A percentile compares a stretch with the other conserved stretches of the same genome.
phyloP scores from a whole-genome alignment of 2,888 invertebrate genomes.

The Fragum sueziense region DNA sequence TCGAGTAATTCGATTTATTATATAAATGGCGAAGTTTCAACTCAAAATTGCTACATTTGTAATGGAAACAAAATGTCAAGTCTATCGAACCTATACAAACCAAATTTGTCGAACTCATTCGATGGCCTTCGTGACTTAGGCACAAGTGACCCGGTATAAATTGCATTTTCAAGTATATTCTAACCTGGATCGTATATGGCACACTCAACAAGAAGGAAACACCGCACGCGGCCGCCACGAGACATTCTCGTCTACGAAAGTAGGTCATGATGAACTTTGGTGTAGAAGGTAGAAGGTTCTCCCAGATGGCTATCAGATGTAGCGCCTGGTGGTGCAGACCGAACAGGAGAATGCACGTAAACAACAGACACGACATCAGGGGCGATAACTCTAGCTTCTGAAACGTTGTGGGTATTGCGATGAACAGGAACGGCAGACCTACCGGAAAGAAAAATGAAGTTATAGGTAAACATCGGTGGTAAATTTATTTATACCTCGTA shows the following conservation, averaged over 20 bases:
- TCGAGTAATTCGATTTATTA: too few species aligned
- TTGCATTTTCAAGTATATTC: too few species aligned
- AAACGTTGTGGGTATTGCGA: conserved; percentile 69
- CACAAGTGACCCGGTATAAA: too few species aligned
- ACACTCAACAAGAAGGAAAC: conserved; percentile 72
- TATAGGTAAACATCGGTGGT: too few species aligned
- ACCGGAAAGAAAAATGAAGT: neutral
- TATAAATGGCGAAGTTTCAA: too few species aligned
- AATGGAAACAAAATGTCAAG: too few species aligned
- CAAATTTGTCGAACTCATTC: too few species aligned
- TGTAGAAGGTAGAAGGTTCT: conserved; percentile 71
- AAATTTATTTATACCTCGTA: too few species aligned
- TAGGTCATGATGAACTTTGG: conserved; percentile 71
- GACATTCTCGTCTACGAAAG: conserved; percentile 67
- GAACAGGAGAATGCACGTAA: conserved; percentile 71
- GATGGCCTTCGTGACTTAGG: too few species aligned
- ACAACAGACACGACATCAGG: conserved; percentile 71
- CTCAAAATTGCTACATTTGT: too few species aligned
- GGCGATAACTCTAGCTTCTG: conserved; percentile 66
- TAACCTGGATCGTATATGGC: conserved; percentile 73
- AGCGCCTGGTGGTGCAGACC: conserved; percentile 75
- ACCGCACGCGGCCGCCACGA: conserved; percentile 71
- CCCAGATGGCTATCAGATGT: conserved; percentile 73
- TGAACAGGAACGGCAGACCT: conserved; percentile 69
- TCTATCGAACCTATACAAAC: too few species aligned